Conservation (phyloP, 2,888 invertebrate genomes). For the Apamea crenata region DNA sequence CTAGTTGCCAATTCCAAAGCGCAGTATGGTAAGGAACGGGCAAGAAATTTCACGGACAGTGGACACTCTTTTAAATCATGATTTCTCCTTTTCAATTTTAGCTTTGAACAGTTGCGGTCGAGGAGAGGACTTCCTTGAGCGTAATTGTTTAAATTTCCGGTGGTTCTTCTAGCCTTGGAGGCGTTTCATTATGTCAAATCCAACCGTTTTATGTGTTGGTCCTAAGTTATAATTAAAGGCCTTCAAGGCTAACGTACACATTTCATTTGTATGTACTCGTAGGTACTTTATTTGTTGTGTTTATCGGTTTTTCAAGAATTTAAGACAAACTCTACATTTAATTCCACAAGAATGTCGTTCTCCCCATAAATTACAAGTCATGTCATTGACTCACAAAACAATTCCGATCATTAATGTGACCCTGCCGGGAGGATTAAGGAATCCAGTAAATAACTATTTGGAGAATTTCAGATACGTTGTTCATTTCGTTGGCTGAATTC, state of each 20-base stretch:
- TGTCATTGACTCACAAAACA: constrained; percentile 8
- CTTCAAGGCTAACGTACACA: not conserved
- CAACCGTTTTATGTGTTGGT: not conserved
- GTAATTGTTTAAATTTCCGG: constrained; percentile 34
- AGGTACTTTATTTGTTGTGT: not conserved
- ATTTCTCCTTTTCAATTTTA: constrained; percentile 25
- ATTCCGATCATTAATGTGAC: constrained; percentile 9
- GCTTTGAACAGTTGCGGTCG: constrained; percentile 10
- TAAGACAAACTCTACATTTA: not conserved
- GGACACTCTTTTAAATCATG: not conserved
- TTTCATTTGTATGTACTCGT: not conserved
- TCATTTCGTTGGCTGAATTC: constrained; percentile 8
- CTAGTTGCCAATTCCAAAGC: not conserved
- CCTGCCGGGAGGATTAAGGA: not conserved
- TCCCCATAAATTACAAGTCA: not conserved
- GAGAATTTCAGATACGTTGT: constrained; percentile 12
- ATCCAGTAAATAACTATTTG: constrained; percentile 22
- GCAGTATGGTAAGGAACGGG: not conserved
- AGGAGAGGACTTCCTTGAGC: constrained; percentile 41
- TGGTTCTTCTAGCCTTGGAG: constrained; percentile 20
- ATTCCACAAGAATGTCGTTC: constrained; percentile 1
- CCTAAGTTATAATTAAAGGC: not conserved
- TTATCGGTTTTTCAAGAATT: not conserved
- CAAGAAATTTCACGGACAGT: not conserved
- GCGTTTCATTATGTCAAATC: constrained; percentile 23